Conservation (phyloP, 1,140 invertebrate species). For the Lordiphosa stackelbergi region DNA sequence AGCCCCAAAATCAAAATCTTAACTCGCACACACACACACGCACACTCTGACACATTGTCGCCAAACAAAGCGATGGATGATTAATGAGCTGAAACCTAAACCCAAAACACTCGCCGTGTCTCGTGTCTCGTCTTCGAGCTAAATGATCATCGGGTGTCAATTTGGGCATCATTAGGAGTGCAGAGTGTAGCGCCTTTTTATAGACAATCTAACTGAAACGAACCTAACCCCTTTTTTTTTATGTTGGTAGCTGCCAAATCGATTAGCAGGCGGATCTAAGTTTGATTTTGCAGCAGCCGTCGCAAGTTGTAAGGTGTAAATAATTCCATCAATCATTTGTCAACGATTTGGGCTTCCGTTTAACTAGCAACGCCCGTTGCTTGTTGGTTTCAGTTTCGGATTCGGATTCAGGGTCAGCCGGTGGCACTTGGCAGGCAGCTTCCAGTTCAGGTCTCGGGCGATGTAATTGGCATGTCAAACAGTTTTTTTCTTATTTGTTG, state of each 20-base stretch:
- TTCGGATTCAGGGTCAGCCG: slow-evolving; percentile 44
- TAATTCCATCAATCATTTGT: slow-evolving; percentile 76
- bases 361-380: slow-evolving; percentile 15
- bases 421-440: slow-evolving; percentile 13
- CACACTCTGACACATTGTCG: slow-evolving; percentile 59
- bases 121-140: slow-evolving; percentile 64
- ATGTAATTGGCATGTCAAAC: slow-evolving; percentile 53
- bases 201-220: slow-evolving; percentile 6
- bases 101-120: slow-evolving; percentile 25
- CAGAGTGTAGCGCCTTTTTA: slow-evolving; percentile 21
- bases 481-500: slow-evolving; percentile 9
- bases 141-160: slow-evolving; percentile 68
- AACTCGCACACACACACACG: slow-evolving; percentile 24
- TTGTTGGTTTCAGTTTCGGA: slow-evolving; percentile 10
- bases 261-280: slow-evolving; percentile 74
- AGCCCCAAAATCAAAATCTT: slow-evolving; percentile 47
- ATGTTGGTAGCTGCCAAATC: slow-evolving; percentile 49
- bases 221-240: slow-evolving; percentile 45
- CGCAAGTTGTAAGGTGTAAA: slow-evolving; percentile 70
- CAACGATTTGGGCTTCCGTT: slow-evolving; percentile 72
- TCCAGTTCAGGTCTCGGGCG: slow-evolving; percentile 17
- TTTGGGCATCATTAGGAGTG: slow-evolving; percentile 74
- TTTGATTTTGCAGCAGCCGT: slow-evolving; percentile 50
- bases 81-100: slow-evolving; percentile 56
- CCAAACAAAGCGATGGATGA: slow-evolving; percentile 61